Percentiles rank a stretch among this genome's conserved stretches.
phyloP scores from a whole-genome alignment of 2,888 invertebrate species.

The Cataglyphis albicans region DNA sequence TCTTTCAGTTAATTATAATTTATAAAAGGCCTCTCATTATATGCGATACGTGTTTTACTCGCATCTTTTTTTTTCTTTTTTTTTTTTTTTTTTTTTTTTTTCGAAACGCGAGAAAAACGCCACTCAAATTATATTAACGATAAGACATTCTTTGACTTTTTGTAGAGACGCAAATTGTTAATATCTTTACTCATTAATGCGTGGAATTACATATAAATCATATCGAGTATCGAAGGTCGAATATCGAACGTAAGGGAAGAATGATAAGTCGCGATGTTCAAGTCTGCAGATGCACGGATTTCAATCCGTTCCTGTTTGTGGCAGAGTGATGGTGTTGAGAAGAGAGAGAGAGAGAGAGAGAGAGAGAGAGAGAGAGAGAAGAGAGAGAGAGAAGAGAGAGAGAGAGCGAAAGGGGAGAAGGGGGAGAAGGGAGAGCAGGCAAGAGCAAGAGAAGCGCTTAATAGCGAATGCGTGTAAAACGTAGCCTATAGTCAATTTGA shows the following conservation, averaged over 20 bases:
- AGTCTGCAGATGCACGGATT: background rate
- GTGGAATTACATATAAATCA: background rate
- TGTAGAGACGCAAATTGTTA: too few relatives aligned
- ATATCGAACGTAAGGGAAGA: background rate
- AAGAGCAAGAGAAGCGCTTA: constrained; percentile 32
- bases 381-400: background rate
- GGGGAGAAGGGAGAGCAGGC: background rate
- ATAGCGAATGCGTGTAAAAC: constrained; percentile 58
- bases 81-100: too few relatives aligned
- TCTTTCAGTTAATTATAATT: background rate
- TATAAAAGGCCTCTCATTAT: too few relatives aligned
- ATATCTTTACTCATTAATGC: too few relatives aligned
- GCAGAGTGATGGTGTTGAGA: background rate
- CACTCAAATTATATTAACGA: too few relatives aligned
- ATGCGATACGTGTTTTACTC: background rate
- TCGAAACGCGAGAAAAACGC: too few relatives aligned
- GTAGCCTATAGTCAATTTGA: constrained; percentile 41
- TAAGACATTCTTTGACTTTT: too few relatives aligned
- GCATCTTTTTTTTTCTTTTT: background rate
- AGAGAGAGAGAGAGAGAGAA: background rate
- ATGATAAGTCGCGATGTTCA: background rate
- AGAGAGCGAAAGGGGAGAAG: background rate
- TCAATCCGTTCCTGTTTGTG: constrained; percentile 20
- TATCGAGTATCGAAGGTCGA: background rate
- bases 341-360: too few relatives aligned